Percentiles rank a stretch among this genome's conserved stretches.
Conservation (phyloP, 2,888 invertebrate species). For the Agonopterix heracliana region DNA sequence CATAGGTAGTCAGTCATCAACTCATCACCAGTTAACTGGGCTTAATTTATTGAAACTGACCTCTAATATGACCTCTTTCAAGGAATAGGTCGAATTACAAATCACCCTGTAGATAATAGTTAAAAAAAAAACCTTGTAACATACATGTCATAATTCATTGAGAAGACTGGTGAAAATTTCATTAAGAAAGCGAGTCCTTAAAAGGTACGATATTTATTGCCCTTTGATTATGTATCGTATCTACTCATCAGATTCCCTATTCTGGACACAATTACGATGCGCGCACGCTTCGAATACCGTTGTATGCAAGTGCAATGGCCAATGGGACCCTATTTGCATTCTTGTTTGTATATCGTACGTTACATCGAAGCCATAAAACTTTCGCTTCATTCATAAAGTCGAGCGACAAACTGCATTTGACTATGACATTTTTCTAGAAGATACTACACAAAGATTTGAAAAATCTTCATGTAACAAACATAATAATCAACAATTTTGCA, state of each 20-base stretch:
- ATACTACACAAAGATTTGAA: conserved; percentile 4
- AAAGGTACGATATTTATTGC: no score
- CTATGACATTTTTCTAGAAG: conserved; percentile 21
- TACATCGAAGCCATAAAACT: conserved; percentile 43
- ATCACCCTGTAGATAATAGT: no score
- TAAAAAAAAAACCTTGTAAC: no score
- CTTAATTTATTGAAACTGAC: no score
- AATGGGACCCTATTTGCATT: conserved; percentile 49
- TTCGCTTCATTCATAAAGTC: conserved; percentile 39
- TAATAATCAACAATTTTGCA: conserved; percentile 28
- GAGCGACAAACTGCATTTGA: conserved; percentile 70
- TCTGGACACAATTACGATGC: conserved; percentile 42
- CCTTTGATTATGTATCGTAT: conserved; percentile 47
- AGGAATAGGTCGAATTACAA: no score
- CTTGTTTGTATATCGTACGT: conserved; percentile 50
- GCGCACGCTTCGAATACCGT: conserved; percentile 57
- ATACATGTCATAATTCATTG: no score
- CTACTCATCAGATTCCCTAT: conserved; percentile 40
- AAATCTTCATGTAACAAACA: conserved; percentile 17
- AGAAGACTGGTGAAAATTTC: no score
- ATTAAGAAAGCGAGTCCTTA: no score
- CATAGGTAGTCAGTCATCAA: no score
- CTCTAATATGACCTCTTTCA: no score
- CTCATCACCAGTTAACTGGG: no score
- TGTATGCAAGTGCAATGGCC: conserved; percentile 61